These are phyloP conservation scores for Melitaea athalia DNA, from an alignment of 2,888 invertebrate species.

Conservation along the genomic window DNA sequence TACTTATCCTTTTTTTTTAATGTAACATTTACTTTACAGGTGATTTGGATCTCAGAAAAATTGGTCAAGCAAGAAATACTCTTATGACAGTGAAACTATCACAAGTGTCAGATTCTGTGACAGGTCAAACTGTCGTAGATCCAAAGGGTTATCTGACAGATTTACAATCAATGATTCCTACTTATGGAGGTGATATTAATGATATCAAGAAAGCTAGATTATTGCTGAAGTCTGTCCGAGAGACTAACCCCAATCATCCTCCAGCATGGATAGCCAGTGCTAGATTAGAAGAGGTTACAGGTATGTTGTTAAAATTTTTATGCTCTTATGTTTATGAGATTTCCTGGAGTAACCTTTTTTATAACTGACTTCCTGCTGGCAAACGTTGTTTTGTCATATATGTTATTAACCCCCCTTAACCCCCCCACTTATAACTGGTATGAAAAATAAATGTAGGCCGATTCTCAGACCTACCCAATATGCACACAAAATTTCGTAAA, in stretches of 20 bases:
- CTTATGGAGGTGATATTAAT: constrained; percentile 98
- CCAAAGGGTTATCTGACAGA: constrained; percentile 99
- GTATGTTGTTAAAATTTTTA: constrained; percentile 71
- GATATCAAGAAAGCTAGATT: constrained; percentile 98
- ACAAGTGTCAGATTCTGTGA: constrained; percentile 98
- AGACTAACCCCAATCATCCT: constrained; percentile 99
- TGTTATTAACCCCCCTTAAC: no score
- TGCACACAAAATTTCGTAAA: no score
- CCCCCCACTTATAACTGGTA: no score
- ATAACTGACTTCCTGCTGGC: neutral
- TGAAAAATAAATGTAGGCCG: no score
- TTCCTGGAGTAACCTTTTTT: neutral
- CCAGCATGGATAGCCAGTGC: constrained; percentile 99
- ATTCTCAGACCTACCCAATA: no score
- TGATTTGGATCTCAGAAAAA: constrained; percentile 98
- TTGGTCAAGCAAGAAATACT: constrained; percentile 99
- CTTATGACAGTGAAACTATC: constrained; percentile 99
- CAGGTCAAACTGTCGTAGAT: constrained; percentile 99
- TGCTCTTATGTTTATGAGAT: neutral
- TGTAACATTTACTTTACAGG: constrained; percentile 56
- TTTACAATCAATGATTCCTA: constrained; percentile 99
- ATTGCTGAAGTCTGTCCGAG: constrained; percentile 96
- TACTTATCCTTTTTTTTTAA: no score
- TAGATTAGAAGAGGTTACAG: constrained; percentile 98
- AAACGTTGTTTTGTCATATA: no score